Percentiles rank a stretch among this genome's conserved stretches.
These are phyloP conservation scores for Pica pica DNA, from an alignment of 2,113 vertebrate genomes.

Conservation along the genomic window DNA sequence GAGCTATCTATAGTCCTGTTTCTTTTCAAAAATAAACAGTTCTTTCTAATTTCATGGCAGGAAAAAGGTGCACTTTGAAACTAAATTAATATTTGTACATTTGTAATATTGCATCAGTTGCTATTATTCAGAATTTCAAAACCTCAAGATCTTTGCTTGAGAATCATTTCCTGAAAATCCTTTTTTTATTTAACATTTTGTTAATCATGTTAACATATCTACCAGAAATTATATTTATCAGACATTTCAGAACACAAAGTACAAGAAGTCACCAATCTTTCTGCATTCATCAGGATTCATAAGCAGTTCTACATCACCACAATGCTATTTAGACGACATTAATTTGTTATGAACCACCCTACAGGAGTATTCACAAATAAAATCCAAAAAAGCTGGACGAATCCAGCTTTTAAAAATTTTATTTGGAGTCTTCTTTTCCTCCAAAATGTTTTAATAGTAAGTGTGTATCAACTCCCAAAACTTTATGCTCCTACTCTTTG, in stretches of 20 bases:
- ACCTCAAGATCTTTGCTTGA: not conserved
- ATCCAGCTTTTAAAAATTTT: not conserved
- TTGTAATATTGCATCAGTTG: not conserved
- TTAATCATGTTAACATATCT: not conserved
- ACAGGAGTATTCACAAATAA: not conserved
- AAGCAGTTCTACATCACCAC: not conserved
- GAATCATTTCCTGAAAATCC: not conserved
- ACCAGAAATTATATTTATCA: not conserved
- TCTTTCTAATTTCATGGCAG: not conserved
- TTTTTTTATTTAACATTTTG: not conserved
- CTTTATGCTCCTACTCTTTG: not conserved
- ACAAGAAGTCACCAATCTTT: not conserved
- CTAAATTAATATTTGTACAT: not conserved
- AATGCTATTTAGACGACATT: not conserved
- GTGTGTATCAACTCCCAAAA: not conserved
- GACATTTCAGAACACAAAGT: not conserved
- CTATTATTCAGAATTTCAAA: not conserved
- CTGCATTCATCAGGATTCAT: not conserved
- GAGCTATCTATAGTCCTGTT: not conserved
- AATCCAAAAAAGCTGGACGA: not conserved
- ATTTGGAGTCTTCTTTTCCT: not conserved
- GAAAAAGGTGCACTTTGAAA: not conserved
- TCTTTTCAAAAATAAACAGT: not conserved
- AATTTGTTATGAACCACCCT: not conserved
- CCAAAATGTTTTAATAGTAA: not conserved